Evolutionary conservation across 1,140 invertebrate genomes (phyloP), one percentile per base, ranked within the genome.

Genomic region (Plodia interpunctella): DNA sequence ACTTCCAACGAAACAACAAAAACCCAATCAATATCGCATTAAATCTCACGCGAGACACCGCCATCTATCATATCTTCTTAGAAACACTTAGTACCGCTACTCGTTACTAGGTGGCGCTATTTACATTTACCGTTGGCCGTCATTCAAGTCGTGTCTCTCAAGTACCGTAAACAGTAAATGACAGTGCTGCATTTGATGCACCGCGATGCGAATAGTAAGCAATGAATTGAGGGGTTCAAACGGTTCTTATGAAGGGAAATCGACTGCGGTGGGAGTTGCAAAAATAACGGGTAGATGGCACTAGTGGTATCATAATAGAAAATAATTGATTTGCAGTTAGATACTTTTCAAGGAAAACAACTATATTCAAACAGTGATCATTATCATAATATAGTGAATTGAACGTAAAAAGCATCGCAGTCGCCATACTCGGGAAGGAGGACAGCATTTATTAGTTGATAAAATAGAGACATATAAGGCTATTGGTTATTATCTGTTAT

Each of bases 41-140:
- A 44, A 35, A 44, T 44, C 30, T 13, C 19, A 53, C 51, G 21
- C 51, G 20, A 15, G 11, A 65, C 63, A 72, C 13, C 66, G 72
- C 68, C 72, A 76, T 76, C 78, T 80, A 65, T 76, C 55, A 70
- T 63, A 65, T 50, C 53, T 70, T 57, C 65, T 62, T 76, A 74
- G 66, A 78, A 83, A 68, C 73, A 30, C 30, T 49, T 58, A 70
- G 69, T 87, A 83, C 83, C 82, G 84, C 82, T 84, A 85, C 59
- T 55, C 70, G 70, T 65, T 77, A 77, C 80, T 78, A 85, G 82
- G 71, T 85, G 84, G 75, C 79, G 74, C 66, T 78, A 72, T 74
- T 78, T 72, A 68, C 63, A 69, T 69, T 72, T 73, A 75, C 83
- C 78, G 83, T 81, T 83, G 80, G 32, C 50, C 68, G 63, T 70